Percentiles rank a stretch among this genome's conserved stretches.
Conservation (phyloP, 2,113 vertebrate species). For the Apteryx owenii region DNA sequence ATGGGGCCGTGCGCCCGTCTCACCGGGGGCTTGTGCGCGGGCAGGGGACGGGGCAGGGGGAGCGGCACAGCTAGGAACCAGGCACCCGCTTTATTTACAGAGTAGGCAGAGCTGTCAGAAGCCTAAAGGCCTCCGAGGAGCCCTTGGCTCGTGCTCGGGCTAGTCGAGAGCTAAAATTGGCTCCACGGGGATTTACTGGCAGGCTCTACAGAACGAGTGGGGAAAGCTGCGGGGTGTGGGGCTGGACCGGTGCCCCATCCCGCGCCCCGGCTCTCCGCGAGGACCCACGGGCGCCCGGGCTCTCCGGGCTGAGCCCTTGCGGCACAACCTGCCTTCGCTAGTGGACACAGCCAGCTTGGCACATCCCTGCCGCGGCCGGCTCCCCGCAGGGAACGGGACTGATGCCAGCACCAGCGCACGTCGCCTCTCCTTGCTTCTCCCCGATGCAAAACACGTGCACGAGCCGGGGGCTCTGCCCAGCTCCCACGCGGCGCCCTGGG, state of each 20-base stretch:
- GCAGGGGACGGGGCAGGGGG: neutral
- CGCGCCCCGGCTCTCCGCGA: neutral
- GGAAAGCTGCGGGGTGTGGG: rapidly evolving
- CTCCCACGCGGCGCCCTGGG: too few species aligned
- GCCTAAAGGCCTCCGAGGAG: slow-evolving; percentile 28
- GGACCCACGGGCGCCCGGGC: rapidly evolving
- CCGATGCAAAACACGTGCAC: too few species aligned
- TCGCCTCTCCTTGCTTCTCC: neutral
- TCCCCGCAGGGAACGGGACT: neutral
- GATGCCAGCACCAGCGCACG: rapidly evolving
- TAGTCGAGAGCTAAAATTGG: slow-evolving; percentile 69
- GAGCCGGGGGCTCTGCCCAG: neutral
- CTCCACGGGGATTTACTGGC: slow-evolving; percentile 64
- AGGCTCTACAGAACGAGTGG: neutral
- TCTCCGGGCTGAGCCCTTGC: too few species aligned
- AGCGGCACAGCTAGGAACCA: neutral
- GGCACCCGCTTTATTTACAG: slow-evolving; percentile 18
- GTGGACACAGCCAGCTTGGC: neutral
- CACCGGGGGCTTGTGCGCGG: too few species aligned
- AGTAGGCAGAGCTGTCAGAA: slow-evolving; percentile 26
- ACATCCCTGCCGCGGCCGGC: neutral
- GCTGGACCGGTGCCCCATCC: too few species aligned
- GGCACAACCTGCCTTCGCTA: neutral
- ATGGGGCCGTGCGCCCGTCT: neutral
- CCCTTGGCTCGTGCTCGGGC: neutral